Percentiles rank a stretch among this genome's conserved stretches.
These are phyloP conservation scores for Pelodiscus sinensis DNA, from an alignment of 2,113 vertebrate species.

Conservation along the genomic window DNA sequence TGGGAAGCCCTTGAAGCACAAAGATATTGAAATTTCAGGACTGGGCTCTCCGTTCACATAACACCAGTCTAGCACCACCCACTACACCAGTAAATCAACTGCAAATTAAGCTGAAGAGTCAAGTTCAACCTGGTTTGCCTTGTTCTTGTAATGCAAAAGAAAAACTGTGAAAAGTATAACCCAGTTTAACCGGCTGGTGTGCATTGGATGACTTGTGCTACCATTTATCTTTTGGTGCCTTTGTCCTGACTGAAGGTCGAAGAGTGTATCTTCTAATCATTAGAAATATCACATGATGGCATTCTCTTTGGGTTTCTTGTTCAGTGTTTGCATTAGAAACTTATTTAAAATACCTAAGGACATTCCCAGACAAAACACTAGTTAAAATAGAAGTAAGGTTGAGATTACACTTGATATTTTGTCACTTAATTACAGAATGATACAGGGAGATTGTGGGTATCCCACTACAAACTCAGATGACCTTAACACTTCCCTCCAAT, in stretches of 20 bases:
- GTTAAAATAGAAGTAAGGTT: conserved; percentile 10
- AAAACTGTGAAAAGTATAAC: too few relatives aligned
- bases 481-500: neutral
- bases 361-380: neutral
- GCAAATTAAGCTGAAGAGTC: neutral
- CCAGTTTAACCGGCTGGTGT: neutral
- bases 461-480: rapidly evolving
- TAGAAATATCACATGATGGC: neutral
- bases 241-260: neutral
- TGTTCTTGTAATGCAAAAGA: neutral
- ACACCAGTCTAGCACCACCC: neutral
- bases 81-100: neutral
- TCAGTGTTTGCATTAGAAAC: neutral
- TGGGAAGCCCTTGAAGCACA: rapidly evolving
- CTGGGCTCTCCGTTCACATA: neutral
- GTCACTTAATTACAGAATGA: neutral
- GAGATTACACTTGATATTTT: neutral
- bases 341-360: neutral
- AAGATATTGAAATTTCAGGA: neutral
- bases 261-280: neutral
- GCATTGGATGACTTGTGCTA: neutral
- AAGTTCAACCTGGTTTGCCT: neutral
- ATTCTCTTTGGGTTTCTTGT: neutral
- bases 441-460: neutral
- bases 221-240: neutral